Percentiles rank a stretch among this genome's conserved stretches.
Conservation (phyloP, 2,888 invertebrate species). For the Leistus spinibarbis region DNA sequence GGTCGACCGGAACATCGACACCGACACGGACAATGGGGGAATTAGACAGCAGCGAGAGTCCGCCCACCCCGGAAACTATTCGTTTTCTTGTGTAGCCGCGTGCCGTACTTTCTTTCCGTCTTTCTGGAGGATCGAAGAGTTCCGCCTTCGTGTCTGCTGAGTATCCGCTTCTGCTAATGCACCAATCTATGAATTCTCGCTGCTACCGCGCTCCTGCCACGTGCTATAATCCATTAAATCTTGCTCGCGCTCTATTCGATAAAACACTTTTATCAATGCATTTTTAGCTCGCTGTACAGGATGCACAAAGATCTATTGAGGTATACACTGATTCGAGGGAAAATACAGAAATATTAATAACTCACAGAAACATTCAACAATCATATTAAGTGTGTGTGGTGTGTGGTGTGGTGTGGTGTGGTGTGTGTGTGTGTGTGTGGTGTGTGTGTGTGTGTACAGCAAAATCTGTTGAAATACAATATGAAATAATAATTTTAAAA, state of each 20-base stretch:
- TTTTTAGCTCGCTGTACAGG: too few species aligned
- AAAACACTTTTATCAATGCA: not conserved
- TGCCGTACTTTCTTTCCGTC: not conserved
- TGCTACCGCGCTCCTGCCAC: not conserved
- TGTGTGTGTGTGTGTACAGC: too few species aligned
- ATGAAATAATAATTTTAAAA: too few species aligned
- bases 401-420: too few species aligned
- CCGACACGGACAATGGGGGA: conserved; percentile 34
- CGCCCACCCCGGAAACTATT: conserved; percentile 19
- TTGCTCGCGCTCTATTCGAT: not conserved
- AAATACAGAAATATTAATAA: too few species aligned
- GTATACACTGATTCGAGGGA: too few species aligned
- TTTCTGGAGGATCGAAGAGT: not conserved
- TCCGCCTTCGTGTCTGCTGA: conserved; percentile 8
- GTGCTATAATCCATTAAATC: not conserved
- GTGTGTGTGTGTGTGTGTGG: too few species aligned
- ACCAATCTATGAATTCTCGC: not conserved
- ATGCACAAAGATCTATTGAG: too few species aligned
- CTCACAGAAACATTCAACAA: too few species aligned
- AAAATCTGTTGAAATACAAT: too few species aligned
- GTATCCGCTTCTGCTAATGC: not conserved
- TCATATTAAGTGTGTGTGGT: too few species aligned
- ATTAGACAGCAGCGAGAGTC: conserved; percentile 20
- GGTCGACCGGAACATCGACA: conserved; percentile 34
- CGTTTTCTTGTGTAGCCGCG: conserved; percentile 5